Conservation (phyloP, 30 jellyfish, hydroid and myxozoan species). For the Aurelia aurita complex sp. Pacific region DNA sequence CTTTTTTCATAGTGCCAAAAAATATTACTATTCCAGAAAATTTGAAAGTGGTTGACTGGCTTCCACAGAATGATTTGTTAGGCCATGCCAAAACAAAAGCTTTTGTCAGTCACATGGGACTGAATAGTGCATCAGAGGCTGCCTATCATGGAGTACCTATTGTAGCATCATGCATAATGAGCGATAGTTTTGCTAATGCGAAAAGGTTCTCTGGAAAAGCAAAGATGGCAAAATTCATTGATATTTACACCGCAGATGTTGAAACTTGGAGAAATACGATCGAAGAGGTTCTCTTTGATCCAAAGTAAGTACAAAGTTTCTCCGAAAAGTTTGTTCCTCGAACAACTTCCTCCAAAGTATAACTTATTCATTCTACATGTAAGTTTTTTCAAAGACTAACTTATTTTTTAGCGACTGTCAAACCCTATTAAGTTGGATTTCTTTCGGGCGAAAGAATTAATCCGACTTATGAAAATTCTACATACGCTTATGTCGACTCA, state of each 20-base stretch:
- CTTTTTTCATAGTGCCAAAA: background rate
- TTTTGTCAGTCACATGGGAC: constrained; percentile 75
- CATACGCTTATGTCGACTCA: no score
- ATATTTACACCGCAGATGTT: constrained; percentile 18
- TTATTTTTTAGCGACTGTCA: no score
- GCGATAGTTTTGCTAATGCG: constrained; percentile 41
- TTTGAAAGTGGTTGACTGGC: constrained; percentile 41
- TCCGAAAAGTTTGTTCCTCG: no score
- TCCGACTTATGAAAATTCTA: no score
- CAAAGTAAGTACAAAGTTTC: constrained; percentile 12
- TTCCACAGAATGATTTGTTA: constrained; percentile 72
- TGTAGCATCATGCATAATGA: constrained; percentile 47
- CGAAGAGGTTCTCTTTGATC: constrained; percentile 24
- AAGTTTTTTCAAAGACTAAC: no score
- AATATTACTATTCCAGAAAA: constrained; percentile 3
- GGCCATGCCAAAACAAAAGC: constrained; percentile 61
- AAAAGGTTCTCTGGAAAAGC: background rate
- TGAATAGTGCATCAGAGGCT: constrained; percentile 63
- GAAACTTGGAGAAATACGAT: constrained; percentile 20
- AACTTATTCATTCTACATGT: no score
- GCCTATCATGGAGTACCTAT: constrained; percentile 74
- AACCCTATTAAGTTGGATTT: no score
- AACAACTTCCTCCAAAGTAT: no score
- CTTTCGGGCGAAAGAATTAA: no score
- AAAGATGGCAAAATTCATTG: constrained; percentile 57